Conservation (phyloP, 2,888 invertebrate species). For the Gymnoscelis rufifasciata region DNA sequence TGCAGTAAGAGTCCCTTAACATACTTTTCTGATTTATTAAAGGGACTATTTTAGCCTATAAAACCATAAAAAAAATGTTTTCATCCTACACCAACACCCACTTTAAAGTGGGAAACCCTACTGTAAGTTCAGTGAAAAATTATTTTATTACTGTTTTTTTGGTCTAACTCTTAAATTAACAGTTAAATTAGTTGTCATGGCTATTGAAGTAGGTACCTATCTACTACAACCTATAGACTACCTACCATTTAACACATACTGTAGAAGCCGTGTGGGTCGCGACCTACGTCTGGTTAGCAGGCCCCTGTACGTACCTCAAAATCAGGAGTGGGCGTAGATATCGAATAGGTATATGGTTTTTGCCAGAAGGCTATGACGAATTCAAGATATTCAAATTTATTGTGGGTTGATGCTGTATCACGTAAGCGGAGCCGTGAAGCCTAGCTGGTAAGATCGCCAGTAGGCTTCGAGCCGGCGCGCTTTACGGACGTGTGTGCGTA, state of each 20-base stretch:
- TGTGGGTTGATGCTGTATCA: slow-evolving; percentile 51
- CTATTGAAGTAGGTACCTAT: too few species aligned
- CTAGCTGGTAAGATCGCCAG: slow-evolving; percentile 39
- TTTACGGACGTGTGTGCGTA: slow-evolving; percentile 50
- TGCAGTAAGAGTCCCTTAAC: too few species aligned
- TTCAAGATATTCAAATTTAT: slow-evolving; percentile 64
- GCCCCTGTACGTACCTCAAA: slow-evolving; percentile 38
- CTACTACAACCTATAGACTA: background rate
- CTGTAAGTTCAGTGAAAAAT: too few species aligned
- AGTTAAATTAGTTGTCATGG: too few species aligned
- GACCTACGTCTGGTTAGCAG: slow-evolving; percentile 52
- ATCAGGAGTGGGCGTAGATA: slow-evolving; percentile 65
- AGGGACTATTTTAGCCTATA: too few species aligned
- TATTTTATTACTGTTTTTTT: too few species aligned
- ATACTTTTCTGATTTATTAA: too few species aligned
- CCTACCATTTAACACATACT: slow-evolving; percentile 25
- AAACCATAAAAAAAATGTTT: too few species aligned
- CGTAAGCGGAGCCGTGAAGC: slow-evolving; percentile 23
- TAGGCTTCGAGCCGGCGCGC: slow-evolving; percentile 60
- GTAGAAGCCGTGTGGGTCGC: slow-evolving; percentile 51
- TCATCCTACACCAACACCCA: too few species aligned
- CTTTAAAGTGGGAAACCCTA: too few species aligned
- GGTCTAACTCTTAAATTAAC: too few species aligned
- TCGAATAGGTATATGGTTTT: slow-evolving; percentile 66
- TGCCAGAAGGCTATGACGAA: slow-evolving; percentile 68